Conservation (phyloP, 2,888 invertebrate genomes). For the Nephrotoma flavescens region DNA sequence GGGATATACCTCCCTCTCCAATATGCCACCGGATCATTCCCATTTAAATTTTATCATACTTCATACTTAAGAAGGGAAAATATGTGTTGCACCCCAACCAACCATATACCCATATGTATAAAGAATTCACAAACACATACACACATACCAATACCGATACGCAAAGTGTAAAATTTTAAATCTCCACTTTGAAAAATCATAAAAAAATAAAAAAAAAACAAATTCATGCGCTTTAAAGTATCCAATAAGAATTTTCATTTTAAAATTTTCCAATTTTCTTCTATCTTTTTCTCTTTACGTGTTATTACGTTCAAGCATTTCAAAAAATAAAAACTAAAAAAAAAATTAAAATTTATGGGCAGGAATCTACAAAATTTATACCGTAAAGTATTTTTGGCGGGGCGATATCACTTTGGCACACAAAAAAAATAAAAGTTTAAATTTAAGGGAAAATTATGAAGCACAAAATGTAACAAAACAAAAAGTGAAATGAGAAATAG, state of each 20-base stretch:
- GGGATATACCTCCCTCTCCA: too few relatives aligned
- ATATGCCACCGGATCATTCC: not conserved
- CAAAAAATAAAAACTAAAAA: not conserved
- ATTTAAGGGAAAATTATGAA: not conserved
- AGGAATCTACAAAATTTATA: conserved; percentile 1
- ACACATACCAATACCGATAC: not conserved
- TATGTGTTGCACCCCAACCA: not conserved
- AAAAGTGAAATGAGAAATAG: not conserved
- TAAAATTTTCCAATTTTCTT: not conserved
- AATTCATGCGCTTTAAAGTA: conserved; percentile 1
- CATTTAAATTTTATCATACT: not conserved
- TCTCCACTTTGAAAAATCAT: not conserved
- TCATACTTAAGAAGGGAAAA: not conserved
- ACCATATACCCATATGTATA: not conserved
- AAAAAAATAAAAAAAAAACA: not conserved
- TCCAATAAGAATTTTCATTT: conserved; percentile 3
- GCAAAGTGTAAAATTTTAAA: not conserved
- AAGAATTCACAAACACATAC: not conserved
- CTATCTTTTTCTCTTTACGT: not conserved
- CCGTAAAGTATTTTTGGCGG: conserved; percentile 2
- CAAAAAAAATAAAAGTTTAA: not conserved
- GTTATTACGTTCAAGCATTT: not conserved
- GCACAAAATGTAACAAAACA: not conserved
- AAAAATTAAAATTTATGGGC: conserved; percentile 3
- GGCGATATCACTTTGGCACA: not conserved